Base-by-base conservation (phyloP, 2,888 invertebrate species). In the Drosophila fulvimacula region DNA sequence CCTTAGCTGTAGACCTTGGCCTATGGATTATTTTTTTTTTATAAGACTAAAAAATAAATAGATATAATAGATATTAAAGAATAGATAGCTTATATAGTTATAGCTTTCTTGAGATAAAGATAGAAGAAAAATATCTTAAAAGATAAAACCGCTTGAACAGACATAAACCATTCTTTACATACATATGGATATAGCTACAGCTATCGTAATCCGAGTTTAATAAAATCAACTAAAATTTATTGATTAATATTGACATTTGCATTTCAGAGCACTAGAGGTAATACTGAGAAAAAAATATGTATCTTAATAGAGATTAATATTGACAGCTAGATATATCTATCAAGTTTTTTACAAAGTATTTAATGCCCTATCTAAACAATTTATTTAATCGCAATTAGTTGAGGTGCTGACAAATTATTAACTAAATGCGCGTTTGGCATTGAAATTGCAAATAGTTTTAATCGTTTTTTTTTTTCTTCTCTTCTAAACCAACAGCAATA, bases 401-500 rank as follows among this genome's bases (percentile, higher is more conserved):
- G 9, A 71, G 24, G 36, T 27, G 77, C 42, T 66, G 78, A 65
- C 61, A 76, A 67, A 46, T 56, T 55, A 49, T 64, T 60, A 61
- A 64, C 19, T 60, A 32, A 64, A 76, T 76, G 57, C 63, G 76
- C 75, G 51, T 57, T 60, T 68, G 44, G 42, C 57, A 61, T 73
- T 58, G 64, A 51, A 64, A 61, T 64, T 55, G 64, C 41, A 36
- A 36, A 34, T n/a, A 57, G 15, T 46, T 42, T 72, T 65, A 72
- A 77, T 78, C 46, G 42, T 27, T 63, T 51, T 34, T 34, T 34
- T 15, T 15, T 56, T n/a, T 19, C 6, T 15, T 21, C 15, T 21
- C 0, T 10, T 21, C 15, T 5, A 30, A 2, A 24, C 11, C n/a
- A 30, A 11, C 52, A 19, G 27, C 19, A 49, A 13, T 58, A 49